phyloP scores from a whole-genome alignment of 2,113 vertebrate species.

The Odocoileus virginianus region DNA sequence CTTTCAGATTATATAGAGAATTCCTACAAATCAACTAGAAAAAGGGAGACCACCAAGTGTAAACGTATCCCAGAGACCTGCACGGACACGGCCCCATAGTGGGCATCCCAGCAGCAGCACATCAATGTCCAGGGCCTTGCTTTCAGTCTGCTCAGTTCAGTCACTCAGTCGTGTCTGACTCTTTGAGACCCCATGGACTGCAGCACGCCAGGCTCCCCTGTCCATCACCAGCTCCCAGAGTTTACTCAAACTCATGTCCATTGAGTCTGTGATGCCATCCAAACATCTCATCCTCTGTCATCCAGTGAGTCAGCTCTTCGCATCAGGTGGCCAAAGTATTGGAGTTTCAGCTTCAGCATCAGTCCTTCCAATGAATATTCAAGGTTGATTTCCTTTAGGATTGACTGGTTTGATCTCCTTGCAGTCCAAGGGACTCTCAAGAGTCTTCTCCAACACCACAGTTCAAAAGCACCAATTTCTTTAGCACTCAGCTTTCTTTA shows the following conservation, averaged over 20 bases:
- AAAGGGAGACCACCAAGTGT: background rate
- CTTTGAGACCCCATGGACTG: fast-evolving
- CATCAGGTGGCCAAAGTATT: background rate
- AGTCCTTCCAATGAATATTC: background rate
- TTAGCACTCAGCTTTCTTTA: background rate
- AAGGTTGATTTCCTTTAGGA: background rate
- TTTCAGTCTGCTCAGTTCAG: background rate
- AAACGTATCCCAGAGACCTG: background rate
- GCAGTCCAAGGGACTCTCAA: background rate
- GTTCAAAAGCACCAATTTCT: background rate
- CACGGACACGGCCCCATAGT: background rate
- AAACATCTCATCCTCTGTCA: background rate
- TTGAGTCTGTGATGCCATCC: background rate
- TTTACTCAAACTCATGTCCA: background rate
- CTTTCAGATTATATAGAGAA: background rate
- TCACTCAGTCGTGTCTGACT: fast-evolving
- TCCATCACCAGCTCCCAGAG: background rate
- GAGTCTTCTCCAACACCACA: background rate
- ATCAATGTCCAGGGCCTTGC: background rate
- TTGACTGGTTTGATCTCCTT: background rate
- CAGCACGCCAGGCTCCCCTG: background rate
- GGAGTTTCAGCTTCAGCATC: background rate
- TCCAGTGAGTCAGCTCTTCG: background rate
- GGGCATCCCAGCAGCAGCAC: background rate
- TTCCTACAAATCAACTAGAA: background rate